Conservation (phyloP, 2,797 vertebrate genomes). For the Sylvia borin region DNA sequence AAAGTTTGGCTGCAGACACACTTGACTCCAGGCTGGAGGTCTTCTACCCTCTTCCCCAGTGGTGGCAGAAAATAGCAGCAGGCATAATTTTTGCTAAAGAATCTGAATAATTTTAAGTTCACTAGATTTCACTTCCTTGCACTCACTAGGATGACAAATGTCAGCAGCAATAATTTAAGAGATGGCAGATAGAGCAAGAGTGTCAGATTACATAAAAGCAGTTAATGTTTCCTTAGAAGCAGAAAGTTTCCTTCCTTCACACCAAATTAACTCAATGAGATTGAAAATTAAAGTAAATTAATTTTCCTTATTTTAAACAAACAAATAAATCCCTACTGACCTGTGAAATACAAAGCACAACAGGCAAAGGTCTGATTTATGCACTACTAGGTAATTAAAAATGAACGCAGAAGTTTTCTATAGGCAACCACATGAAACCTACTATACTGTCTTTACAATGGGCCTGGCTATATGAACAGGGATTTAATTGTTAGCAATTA, state of each 20-base stretch:
- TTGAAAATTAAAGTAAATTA: neutral
- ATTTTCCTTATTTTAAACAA: neutral
- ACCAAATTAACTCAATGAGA: neutral
- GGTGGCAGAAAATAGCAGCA: neutral
- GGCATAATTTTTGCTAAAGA: neutral
- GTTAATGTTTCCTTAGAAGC: neutral
- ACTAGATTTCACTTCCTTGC: neutral
- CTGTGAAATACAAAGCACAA: neutral
- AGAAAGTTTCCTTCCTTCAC: neutral
- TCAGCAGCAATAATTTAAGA: neutral
- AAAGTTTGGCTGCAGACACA: neutral
- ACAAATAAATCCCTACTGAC: neutral
- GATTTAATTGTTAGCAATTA: neutral
- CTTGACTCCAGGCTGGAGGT: neutral
- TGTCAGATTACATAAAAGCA: neutral
- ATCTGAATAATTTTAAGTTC: neutral
- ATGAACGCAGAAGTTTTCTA: neutral
- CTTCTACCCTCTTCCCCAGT: neutral
- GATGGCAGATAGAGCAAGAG: neutral
- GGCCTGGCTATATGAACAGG: neutral
- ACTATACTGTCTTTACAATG: neutral
- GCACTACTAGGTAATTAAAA: neutral
- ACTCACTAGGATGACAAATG: neutral
- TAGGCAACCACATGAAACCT: neutral
- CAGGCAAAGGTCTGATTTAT: neutral